A percentile compares a stretch with the other conserved stretches of the same genome.
Conservation (phyloP, 2,113 vertebrate genomes). For the Hippocampus mohnikei region DNA sequence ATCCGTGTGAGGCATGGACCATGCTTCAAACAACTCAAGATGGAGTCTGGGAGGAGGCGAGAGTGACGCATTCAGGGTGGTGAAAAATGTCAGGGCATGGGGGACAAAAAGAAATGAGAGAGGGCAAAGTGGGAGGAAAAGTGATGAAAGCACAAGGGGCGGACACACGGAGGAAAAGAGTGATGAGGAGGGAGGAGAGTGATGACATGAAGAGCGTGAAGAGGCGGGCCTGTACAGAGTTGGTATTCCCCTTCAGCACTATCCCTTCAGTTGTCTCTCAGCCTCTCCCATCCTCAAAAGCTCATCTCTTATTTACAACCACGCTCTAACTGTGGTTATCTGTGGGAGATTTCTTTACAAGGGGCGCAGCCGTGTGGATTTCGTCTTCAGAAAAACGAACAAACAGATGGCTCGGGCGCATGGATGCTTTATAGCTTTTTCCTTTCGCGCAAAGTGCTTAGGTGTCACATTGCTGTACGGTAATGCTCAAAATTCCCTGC, state of each 20-base stretch:
- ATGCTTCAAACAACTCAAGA: constrained; percentile 32
- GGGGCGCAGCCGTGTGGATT: not conserved
- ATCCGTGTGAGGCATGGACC: constrained; percentile 27
- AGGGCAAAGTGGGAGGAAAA: constrained; percentile 20
- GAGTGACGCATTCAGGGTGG: constrained; percentile 17
- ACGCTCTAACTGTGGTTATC: constrained; percentile 5
- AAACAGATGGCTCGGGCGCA: not conserved
- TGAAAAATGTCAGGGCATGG: constrained; percentile 7
- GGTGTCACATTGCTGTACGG: not conserved
- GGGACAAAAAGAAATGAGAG: constrained; percentile 12
- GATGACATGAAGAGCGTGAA: constrained; percentile 15
- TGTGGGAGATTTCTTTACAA: constrained; percentile 8
- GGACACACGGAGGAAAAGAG: constrained; percentile 23
- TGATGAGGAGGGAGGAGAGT: constrained; percentile 9
- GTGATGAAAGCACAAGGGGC: constrained; percentile 7
- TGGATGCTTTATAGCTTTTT: not conserved
- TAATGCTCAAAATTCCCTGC: not conserved
- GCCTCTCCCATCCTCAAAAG: not conserved
- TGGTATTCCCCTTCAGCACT: constrained; percentile 50
- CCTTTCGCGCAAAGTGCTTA: not conserved
- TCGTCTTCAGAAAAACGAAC: not conserved
- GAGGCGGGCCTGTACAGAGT: constrained; percentile 38
- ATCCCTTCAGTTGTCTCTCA: constrained; percentile 15
- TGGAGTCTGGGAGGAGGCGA: not conserved
- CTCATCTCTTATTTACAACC: constrained; percentile 2